phyloP scores from a whole-genome alignment of 2,113 vertebrate species.

The Mirza zaza region DNA sequence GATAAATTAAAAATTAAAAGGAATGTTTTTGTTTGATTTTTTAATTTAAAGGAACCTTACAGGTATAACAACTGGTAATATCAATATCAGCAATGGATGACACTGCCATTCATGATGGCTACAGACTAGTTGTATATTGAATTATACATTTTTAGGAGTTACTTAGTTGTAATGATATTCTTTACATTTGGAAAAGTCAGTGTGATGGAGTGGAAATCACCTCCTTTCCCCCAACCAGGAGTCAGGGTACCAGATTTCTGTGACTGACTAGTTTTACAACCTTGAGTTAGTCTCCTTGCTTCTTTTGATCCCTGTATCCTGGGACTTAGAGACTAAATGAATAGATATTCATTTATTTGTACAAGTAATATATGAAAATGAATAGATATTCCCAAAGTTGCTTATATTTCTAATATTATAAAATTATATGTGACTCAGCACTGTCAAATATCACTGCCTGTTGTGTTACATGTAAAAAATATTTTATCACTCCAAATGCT shows the following conservation, averaged over 20 bases:
- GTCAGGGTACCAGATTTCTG: not conserved
- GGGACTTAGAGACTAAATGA: not conserved
- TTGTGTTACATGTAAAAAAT: slow-evolving; percentile 5
- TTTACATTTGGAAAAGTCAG: not conserved
- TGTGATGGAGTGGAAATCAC: not conserved
- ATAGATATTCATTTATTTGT: not conserved
- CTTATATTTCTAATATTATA: slow-evolving; percentile 27
- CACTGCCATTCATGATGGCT: not conserved
- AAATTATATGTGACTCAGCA: slow-evolving; percentile 65
- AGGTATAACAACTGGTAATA: not conserved
- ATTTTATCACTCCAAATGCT: not conserved
- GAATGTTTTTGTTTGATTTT: not conserved
- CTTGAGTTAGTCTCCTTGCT: not conserved
- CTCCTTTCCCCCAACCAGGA: rapidly evolving
- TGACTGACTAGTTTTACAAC: not conserved
- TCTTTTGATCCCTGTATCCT: not conserved
- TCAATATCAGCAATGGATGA: not conserved
- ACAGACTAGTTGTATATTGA: not conserved
- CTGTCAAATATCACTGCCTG: slow-evolving; percentile 39
- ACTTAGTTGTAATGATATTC: not conserved
- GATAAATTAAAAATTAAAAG: slow-evolving; percentile 4
- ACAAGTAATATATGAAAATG: not conserved
- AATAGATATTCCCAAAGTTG: not conserved
- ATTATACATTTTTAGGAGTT: not conserved
- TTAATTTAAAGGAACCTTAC: not conserved